Evolutionary conservation across 2,113 vertebrate genomes (phyloP).

Genomic region (Paralichthys olivaceus): DNA sequence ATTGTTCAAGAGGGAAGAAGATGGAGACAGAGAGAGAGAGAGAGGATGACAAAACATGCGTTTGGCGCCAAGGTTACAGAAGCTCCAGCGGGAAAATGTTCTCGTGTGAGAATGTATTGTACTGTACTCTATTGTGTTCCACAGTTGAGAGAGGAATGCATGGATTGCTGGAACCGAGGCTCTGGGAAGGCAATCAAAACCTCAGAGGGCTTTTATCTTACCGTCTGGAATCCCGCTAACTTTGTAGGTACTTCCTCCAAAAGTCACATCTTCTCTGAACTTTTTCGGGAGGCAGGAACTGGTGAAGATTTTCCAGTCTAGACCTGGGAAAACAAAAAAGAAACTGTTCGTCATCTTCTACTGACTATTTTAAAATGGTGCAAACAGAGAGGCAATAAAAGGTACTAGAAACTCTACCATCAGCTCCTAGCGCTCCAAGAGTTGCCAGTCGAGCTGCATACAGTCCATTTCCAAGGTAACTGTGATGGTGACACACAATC

Average conservation of each 20-base stretch:
- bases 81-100: slow-evolving; percentile 56
- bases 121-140: slow-evolving; percentile 64
- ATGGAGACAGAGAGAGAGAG: slow-evolving; percentile 33
- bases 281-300: slow-evolving; percentile 95
- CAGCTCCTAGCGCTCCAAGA: slow-evolving; percentile 89
- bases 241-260: slow-evolving; percentile 90
- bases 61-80: slow-evolving; percentile 70
- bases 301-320: slow-evolving; percentile 84
- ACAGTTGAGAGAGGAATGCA: slow-evolving; percentile 58
- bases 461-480: slow-evolving; percentile 96
- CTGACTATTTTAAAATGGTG: not conserved
- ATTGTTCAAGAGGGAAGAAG: slow-evolving; percentile 71
- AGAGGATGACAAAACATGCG: slow-evolving; percentile 72
- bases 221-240: slow-evolving; percentile 94
- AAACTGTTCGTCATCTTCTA: not conserved
- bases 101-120: slow-evolving; percentile 59
- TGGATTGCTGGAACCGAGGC: slow-evolving; percentile 40
- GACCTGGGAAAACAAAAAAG: slow-evolving; percentile 66
- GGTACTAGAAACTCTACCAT: slow-evolving; percentile 82
- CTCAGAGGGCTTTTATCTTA: slow-evolving; percentile 77
- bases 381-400: not conserved
- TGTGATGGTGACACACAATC: slow-evolving; percentile 67
- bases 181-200: slow-evolving; percentile 61
- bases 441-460: slow-evolving; percentile 91
- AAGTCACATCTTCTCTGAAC: slow-evolving; percentile 91